Conservation (phyloP, 2,113 vertebrate genomes). For the Psilopsiagon aurifrons region DNA sequence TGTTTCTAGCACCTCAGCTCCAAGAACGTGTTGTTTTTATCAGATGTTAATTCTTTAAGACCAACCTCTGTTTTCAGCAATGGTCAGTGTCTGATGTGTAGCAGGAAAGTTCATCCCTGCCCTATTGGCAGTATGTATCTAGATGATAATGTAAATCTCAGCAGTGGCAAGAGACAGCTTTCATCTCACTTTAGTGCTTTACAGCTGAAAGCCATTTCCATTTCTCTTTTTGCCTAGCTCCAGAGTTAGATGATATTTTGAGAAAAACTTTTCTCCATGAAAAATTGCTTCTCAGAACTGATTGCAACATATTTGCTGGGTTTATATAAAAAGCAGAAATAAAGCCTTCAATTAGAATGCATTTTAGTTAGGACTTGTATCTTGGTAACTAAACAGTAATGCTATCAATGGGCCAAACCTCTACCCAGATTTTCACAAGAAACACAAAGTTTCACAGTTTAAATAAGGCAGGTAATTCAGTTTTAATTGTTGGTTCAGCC, state of each 20-base stretch:
- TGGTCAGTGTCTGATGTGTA: not conserved
- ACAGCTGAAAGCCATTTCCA: not conserved
- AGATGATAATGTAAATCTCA: not conserved
- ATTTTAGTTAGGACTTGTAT: not conserved
- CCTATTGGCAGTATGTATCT: not conserved
- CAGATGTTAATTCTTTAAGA: not conserved
- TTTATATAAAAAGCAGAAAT: not conserved
- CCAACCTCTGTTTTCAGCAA: not conserved
- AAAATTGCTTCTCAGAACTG: not conserved
- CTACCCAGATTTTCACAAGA: not conserved
- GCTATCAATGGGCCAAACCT: not conserved
- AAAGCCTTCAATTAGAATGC: not conserved
- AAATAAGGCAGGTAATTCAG: not conserved
- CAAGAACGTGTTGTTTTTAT: not conserved
- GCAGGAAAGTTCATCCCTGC: not conserved
- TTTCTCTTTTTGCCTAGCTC: not conserved
- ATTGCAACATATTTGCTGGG: not conserved
- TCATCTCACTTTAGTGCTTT: not conserved
- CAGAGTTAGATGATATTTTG: not conserved
- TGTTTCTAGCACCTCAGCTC: not conserved
- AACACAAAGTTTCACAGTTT: not conserved
- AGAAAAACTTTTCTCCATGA: not conserved
- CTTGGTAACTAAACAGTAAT: not conserved
- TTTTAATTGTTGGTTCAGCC: not conserved
- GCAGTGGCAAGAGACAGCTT: not conserved